Conservation (phyloP, 2,888 invertebrate species). For the Hofmannophila pseudospretella region DNA sequence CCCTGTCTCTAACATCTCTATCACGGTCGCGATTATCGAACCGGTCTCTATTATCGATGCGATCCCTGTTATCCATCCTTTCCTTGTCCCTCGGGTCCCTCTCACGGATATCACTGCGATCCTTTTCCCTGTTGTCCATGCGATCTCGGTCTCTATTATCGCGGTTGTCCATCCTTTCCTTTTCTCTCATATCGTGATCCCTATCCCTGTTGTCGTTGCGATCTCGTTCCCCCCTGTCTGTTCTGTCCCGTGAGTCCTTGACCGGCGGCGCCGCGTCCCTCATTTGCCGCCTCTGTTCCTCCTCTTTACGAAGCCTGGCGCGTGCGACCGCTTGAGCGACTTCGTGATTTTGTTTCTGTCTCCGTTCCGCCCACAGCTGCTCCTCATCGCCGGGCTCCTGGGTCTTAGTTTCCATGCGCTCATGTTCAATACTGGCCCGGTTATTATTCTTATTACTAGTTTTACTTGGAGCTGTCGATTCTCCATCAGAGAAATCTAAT, state of each 20-base stretch:
- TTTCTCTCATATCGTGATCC: constrained; percentile 51
- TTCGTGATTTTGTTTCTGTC: constrained; percentile 82
- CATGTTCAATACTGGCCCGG: constrained; percentile 50
- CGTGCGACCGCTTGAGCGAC: constrained; percentile 89
- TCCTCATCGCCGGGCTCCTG: constrained; percentile 64
- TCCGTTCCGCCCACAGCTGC: constrained; percentile 83
- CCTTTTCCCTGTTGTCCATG: constrained; percentile 38
- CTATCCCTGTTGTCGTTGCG: constrained; percentile 30
- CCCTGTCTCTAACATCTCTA: constrained; percentile 31
- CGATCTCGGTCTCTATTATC: constrained; percentile 40
- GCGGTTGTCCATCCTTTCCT: constrained; percentile 34
- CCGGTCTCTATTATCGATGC: constrained; percentile 22
- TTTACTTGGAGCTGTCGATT: constrained; percentile 67
- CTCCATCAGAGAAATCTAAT: constrained; percentile 96
- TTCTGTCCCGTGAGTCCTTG: constrained; percentile 44
- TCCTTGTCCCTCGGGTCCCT: constrained; percentile 40
- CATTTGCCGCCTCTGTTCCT: constrained; percentile 87
- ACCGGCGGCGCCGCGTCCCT: constrained; percentile 46
- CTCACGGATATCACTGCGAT: constrained; percentile 34
- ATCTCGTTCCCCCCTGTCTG: constrained; percentile 29
- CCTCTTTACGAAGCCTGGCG: constrained; percentile 90
- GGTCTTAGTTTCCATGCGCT: constrained; percentile 54
- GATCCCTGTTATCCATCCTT: constrained; percentile 35
- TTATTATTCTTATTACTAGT: constrained; percentile 45
- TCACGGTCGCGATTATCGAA: constrained; percentile 40